A percentile compares a stretch with the other conserved stretches of the same genome.
Conservation (phyloP, 2,113 vertebrate species). For the Lampris incognitus region DNA sequence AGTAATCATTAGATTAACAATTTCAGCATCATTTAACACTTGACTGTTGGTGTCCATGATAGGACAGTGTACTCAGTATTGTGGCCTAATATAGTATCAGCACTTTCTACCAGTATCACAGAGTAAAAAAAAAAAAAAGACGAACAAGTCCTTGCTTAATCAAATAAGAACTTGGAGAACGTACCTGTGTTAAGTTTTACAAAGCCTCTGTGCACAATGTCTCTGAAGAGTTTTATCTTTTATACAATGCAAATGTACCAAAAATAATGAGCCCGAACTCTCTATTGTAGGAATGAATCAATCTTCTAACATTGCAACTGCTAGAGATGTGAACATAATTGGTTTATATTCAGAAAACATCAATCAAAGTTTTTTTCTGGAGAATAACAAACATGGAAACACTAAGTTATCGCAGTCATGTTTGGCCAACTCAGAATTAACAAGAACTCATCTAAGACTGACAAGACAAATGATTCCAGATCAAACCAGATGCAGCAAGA, state of each 20-base stretch:
- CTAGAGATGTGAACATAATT: background rate
- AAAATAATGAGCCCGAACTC: background rate
- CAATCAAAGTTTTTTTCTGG: background rate
- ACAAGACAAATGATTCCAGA: background rate
- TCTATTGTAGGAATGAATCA: background rate
- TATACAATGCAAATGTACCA: background rate
- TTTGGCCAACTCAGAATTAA: constrained; percentile 28
- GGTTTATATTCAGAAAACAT: constrained; percentile 3
- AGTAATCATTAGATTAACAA: background rate
- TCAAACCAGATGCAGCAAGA: background rate
- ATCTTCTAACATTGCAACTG: background rate
- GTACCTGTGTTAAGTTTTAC: constrained; percentile 1
- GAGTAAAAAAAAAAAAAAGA: background rate
- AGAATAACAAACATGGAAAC: background rate
- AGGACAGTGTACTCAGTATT: background rate
- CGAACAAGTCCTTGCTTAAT: background rate
- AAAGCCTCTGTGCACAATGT: background rate
- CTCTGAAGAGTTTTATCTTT: background rate
- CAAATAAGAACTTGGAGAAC: constrained; percentile 10
- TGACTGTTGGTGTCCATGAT: constrained; percentile 9
- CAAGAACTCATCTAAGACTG: constrained; percentile 2
- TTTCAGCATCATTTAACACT: constrained; percentile 18
- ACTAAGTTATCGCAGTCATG: constrained; percentile 12
- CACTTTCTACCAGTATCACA: constrained; percentile 6
- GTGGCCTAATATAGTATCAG: background rate